Evolutionary conservation across 2,113 vertebrate genomes (phyloP), one percentile per base, ranked within the genome.

Genomic region (Zonotrichia leucophrys): DNA sequence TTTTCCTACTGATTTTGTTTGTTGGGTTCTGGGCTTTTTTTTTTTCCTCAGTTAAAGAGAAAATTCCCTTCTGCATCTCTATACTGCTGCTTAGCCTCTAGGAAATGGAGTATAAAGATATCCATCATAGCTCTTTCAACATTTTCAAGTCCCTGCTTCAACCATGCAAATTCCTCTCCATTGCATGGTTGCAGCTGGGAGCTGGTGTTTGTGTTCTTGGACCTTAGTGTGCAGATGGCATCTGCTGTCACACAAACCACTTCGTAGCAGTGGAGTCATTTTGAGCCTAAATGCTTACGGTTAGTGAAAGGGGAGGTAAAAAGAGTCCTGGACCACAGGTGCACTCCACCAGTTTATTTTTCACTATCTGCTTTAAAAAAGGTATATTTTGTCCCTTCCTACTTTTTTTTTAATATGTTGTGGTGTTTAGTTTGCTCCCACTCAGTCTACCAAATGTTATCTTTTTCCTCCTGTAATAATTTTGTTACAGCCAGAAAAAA

Each of bases 381-480:
- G 2, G 0, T 0, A 2, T 47, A 4, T 41, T 78, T 87, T 47
- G 3, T 9, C 2, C 6, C 9, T 67, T 79, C 3, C 9, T 39
- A 35, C 0, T 10, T 55, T 2, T 46, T 19, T 17, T 12, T 47
- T 37, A 15, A 55, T 2, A 4, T 30, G 1, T 58, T 4, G 1
- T 27, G 12, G 5, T 4, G 3, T 62, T 63, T 55, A 39, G 13
- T 52, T 81, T 75, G 3, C 10, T 79, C 12, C 25, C 31, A 21
- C 12, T 63, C 7, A 14, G 5, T 39, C 27, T 75, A 7, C 11
- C 7, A n/a, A 63, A 18, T 5, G 1, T 30, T 68, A 7, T 23
- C 2, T 30, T 86, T 77, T 85, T 55, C 17, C 5, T 80, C 8
- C 24, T 31, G 10, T 39, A 83, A 30, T 16, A 44, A 66, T 7